Evolutionary conservation across 2,797 vertebrate species (phyloP).

Genomic region (Characodon lateralis): DNA sequence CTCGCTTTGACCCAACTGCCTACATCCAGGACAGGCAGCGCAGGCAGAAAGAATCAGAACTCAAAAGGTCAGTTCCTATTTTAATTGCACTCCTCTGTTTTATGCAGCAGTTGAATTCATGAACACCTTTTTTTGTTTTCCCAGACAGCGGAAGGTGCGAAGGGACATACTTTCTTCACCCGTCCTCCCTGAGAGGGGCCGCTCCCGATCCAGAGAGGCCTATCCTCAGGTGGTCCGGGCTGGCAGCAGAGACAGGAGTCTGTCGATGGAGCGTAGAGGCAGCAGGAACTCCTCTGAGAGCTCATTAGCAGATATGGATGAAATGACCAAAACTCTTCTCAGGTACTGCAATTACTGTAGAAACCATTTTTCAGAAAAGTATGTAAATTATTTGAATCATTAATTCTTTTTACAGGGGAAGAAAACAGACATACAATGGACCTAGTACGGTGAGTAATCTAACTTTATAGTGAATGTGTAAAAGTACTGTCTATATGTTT

Average conservation of each 20-base stretch:
- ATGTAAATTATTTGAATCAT: not conserved
- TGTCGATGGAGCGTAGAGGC: conserved; percentile 82
- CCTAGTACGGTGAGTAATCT: conserved; percentile 68
- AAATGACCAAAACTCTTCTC: conserved; percentile 74
- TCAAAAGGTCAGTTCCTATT: conserved; percentile 81
- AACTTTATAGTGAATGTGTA: not conserved
- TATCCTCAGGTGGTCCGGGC: conserved; percentile 61
- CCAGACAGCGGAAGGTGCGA: conserved; percentile 83
- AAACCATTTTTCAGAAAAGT: not conserved
- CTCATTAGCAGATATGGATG: conserved; percentile 85
- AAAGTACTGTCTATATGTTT: not conserved
- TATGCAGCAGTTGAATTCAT: not conserved
- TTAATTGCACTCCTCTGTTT: not conserved
- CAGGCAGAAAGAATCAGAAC: conserved; percentile 83
- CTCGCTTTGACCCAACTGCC: conserved; percentile 91
- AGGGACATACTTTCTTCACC: conserved; percentile 78
- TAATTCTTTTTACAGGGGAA: conserved; percentile 66
- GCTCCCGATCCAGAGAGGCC: conserved; percentile 81
- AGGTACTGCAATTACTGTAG: conserved; percentile 39
- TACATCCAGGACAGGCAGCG: conserved; percentile 88
- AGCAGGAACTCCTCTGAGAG: conserved; percentile 86
- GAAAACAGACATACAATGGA: conserved; percentile 75
- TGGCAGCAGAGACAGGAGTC: conserved; percentile 75
- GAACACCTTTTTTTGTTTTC: not conserved
- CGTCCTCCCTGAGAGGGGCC: conserved; percentile 75